Evolutionary conservation across 2,888 invertebrate species (phyloP), one percentile per base, ranked within the genome.

Genomic region (Erebia ligea): DNA sequence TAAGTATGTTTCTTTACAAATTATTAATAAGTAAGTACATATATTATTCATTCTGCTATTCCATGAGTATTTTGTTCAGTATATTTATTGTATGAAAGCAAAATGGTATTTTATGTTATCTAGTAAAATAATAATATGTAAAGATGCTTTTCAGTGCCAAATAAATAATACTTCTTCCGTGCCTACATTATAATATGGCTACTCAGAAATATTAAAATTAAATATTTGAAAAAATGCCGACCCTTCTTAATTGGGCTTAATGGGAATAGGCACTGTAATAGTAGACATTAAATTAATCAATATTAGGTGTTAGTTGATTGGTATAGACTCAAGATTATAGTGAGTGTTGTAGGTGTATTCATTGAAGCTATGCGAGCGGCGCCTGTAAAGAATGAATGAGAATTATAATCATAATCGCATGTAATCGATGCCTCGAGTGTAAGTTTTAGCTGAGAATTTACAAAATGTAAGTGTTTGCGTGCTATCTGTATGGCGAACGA

Each of bases 71-170:
- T 42, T 42, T 5, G 17, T 61, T 61, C 61, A 61, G 42, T 61
- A 42, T 61, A 40, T 34, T 10, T 58, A 58, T 58, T 25, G 15
- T 59, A 10, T 40, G 19, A 11, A 6, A 45, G 42, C 17, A 62
- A 9, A 4, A 21, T 9, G 2, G 8, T 19, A 42, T 5, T 34
- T 40, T 61, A 57, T 25, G 64, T 48, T 62, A 17, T 50, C 19
- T 64, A 68, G 59, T 54, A 50, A 63, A 69, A 48, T n/a, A 52
- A 19, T 54, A 54, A 19, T 54, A 54, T 25, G 54, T 71, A 69
- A 64, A 71, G 58, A 79, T 81, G 77, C 76, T 80, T 80, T 80
- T 79, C 82, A 83, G 86, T 86, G 86, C 86, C 86, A 86, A 86
- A 85, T 83, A 83, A 86, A 85, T 83, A 82, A 77, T 83, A 80